Evolutionary conservation across 2,888 invertebrate genomes (phyloP).

Genomic region (Agrochola macilenta): DNA sequence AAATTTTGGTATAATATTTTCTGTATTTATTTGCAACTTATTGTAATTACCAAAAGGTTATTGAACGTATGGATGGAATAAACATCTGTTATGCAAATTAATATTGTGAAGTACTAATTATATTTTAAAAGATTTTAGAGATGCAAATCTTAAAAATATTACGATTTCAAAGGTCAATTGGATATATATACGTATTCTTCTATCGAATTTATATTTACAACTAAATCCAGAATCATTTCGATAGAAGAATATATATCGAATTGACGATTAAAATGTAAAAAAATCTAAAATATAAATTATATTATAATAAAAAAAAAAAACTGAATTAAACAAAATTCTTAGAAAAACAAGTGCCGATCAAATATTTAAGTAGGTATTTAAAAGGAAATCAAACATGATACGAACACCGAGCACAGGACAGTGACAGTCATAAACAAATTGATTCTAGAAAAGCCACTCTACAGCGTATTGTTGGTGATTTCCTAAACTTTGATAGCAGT

Average conservation of each 20-base stretch:
- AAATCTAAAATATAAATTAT: no score
- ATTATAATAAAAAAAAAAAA: no score
- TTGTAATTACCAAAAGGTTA: conserved; percentile 1
- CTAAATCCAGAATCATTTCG: background rate
- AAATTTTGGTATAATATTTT: conserved; percentile 3
- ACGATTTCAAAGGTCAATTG: background rate
- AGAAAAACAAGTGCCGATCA: background rate
- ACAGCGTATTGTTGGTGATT: conserved; percentile 70
- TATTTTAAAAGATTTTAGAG: background rate
- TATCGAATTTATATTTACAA: background rate
- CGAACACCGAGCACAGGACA: background rate
- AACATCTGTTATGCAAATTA: conserved; percentile 3
- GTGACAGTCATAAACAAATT: conserved; percentile 43
- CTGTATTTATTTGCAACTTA: conserved; percentile 1
- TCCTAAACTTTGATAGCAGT: conserved; percentile 77
- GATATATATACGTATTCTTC: background rate
- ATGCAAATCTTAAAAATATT: background rate
- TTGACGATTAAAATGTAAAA: no score
- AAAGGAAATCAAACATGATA: background rate
- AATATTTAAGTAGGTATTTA: background rate
- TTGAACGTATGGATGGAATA: background rate
- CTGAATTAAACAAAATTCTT: background rate
- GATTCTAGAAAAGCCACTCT: conserved; percentile 67
- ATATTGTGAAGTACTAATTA: background rate
- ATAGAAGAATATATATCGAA: no score